Conservation (phyloP, 2,113 vertebrate genomes). For the Centropus bengalensis region DNA sequence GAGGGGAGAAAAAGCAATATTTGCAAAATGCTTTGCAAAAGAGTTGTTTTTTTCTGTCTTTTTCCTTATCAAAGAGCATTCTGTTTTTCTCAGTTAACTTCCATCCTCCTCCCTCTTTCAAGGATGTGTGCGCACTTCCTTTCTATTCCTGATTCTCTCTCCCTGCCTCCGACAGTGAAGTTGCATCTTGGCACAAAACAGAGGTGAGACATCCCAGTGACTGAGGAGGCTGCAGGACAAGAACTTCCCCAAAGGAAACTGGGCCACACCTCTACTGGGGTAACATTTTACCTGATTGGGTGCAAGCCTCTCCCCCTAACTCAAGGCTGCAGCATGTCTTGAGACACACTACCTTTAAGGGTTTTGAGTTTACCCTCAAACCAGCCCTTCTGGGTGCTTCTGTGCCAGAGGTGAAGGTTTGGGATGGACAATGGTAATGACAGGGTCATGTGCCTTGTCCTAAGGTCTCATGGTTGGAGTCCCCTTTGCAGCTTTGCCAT, state of each 20-base stretch:
- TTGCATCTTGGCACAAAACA: neutral
- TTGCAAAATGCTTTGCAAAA: slow-evolving; percentile 54
- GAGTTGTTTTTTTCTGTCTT: neutral
- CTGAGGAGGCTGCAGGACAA: neutral
- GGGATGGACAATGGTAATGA: neutral
- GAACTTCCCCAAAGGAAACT: neutral
- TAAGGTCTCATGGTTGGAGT: rapidly evolving
- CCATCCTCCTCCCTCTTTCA: neutral
- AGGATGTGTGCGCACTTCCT: neutral
- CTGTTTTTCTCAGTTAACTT: neutral
- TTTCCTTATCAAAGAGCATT: neutral
- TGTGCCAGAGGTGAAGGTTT: neutral
- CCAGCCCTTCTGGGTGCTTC: neutral
- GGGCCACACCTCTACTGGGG: neutral
- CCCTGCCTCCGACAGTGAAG: neutral
- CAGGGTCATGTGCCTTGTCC: neutral
- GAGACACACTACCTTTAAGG: neutral
- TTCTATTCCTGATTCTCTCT: neutral
- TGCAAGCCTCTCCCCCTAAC: neutral
- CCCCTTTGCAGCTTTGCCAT: neutral
- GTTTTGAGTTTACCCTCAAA: neutral
- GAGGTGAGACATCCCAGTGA: neutral
- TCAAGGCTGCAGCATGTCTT: neutral
- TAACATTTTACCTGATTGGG: rapidly evolving
- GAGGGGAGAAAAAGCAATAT: slow-evolving; percentile 50